Conservation (phyloP, 2,888 invertebrate genomes). For the Sinohyriopsis cumingii region DNA sequence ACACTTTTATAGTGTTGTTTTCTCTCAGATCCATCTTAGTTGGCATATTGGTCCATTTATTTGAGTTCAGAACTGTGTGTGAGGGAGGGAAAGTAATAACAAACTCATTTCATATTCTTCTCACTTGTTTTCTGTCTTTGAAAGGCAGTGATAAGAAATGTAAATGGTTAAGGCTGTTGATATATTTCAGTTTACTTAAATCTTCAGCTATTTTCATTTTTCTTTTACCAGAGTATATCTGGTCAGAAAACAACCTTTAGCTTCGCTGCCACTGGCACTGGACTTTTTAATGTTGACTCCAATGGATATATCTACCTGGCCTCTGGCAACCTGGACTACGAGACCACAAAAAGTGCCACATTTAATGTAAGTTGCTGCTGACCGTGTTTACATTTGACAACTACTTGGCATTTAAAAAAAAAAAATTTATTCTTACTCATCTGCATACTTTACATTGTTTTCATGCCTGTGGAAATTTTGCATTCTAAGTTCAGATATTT, state of each 20-base stretch:
- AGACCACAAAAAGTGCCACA: slow-evolving; percentile 12
- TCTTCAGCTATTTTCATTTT: background rate
- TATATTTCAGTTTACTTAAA: background rate
- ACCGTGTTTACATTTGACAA: background rate
- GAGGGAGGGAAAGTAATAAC: no score
- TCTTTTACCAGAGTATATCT: background rate
- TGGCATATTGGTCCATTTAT: no score
- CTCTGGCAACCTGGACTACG: slow-evolving; percentile 16
- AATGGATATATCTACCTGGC: slow-evolving; percentile 20
- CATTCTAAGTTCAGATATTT: no score
- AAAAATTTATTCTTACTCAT: background rate
- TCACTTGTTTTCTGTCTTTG: no score
- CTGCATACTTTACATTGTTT: no score
- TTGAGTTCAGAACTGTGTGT: no score
- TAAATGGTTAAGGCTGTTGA: no score
- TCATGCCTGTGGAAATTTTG: no score
- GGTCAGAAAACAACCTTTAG: slow-evolving; percentile 5
- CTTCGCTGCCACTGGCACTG: slow-evolving; percentile 11
- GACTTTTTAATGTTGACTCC: slow-evolving; percentile 10
- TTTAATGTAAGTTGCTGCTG: slow-evolving; percentile 21
- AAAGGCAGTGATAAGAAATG: no score
- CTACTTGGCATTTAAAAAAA: background rate
- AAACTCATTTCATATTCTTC: no score
- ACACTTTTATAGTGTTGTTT: no score
- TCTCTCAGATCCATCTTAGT: no score